A percentile compares a stretch with the other conserved stretches of the same genome.
These are phyloP conservation scores for Stegodyphus mimosarum DNA, from an alignment of 1,140 invertebrate species.

Conservation along the genomic window DNA sequence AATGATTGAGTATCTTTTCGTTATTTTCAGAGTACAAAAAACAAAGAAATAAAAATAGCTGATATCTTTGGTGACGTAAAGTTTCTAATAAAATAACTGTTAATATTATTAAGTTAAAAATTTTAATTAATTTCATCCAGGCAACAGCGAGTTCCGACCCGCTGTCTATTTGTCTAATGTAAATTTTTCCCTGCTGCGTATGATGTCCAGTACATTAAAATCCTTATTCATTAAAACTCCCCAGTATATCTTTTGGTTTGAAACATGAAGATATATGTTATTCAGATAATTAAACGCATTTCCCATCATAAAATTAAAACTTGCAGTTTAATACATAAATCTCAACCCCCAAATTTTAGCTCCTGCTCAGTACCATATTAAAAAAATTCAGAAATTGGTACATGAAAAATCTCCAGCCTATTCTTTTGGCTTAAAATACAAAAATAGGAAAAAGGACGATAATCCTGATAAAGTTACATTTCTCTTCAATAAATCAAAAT, in stretches of 20 bases:
- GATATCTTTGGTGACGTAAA: constrained; percentile 72
- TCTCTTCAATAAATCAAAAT: neutral
- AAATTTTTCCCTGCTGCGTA: constrained; percentile 26
- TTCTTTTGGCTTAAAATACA: constrained; percentile 76
- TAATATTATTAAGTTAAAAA: neutral
- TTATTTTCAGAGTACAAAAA: constrained; percentile 78
- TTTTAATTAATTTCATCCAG: neutral
- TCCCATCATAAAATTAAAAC: neutral
- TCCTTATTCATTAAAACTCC: neutral
- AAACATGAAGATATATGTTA: constrained; percentile 68
- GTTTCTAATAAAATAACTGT: neutral
- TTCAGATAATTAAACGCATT: neutral
- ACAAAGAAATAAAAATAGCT: constrained; percentile 68
- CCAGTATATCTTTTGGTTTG: constrained; percentile 76
- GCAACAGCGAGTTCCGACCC: no score
- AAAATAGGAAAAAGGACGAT: constrained; percentile 68
- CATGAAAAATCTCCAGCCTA: constrained; percentile 75
- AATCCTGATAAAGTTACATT: constrained; percentile 64
- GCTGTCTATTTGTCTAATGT: no score
- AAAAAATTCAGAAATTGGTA: constrained; percentile 76
- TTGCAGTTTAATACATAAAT: no score
- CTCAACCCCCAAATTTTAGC: no score
- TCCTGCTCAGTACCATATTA: constrained; percentile 75
- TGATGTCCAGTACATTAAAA: constrained; percentile 2
- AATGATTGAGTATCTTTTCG: no score